phyloP scores from a whole-genome alignment of 1,140 invertebrate genomes.

The Ylistrum balloti region DNA sequence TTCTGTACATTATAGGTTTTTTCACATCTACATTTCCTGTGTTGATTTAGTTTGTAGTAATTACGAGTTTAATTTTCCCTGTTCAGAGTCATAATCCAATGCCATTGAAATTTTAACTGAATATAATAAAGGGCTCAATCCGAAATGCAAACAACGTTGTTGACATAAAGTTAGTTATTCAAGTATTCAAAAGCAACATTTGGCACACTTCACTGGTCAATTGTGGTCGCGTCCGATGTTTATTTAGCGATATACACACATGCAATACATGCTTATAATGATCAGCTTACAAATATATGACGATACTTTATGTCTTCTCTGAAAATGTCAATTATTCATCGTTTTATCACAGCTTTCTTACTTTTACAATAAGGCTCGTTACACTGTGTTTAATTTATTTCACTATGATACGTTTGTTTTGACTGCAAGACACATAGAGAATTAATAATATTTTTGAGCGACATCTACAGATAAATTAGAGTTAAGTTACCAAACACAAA shows the following conservation, averaged over 20 bases:
- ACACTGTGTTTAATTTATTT: too few relatives aligned
- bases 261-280: neutral
- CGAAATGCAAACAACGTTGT: neutral
- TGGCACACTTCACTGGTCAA: neutral
- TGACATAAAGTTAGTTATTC: slow-evolving; percentile 27
- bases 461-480: too few relatives aligned
- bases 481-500: too few relatives aligned
- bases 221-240: neutral
- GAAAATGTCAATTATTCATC: too few relatives aligned
- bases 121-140: slow-evolving; percentile 32
- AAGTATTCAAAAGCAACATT: slow-evolving; percentile 28
- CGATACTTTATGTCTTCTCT: too few relatives aligned
- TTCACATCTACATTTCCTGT: neutral
- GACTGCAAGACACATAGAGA: too few relatives aligned
- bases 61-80: neutral
- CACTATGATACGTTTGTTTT: too few relatives aligned
- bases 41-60: neutral
- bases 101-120: slow-evolving; percentile 35
- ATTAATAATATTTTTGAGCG: too few relatives aligned
- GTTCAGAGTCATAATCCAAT: slow-evolving; percentile 26
- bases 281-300: too few relatives aligned
- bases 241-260: slow-evolving; percentile 9
- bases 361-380: too few relatives aligned
- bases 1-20: neutral
- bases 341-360: too few relatives aligned